phyloP scores from a whole-genome alignment of 2,113 vertebrate species.

The Falco punctatus region DNA sequence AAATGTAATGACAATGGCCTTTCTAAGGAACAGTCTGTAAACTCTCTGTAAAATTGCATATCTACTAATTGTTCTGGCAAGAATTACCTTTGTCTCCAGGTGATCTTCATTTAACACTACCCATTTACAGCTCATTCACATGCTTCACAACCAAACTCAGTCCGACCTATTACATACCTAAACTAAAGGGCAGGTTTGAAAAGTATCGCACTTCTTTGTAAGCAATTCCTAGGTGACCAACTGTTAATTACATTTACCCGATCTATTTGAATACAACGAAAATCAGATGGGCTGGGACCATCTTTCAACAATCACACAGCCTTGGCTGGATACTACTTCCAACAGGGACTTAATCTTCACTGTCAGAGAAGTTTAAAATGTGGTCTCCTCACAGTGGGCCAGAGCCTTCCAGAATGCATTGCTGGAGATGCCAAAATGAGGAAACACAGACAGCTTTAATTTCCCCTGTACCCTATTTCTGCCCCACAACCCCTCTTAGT shows the following conservation, averaged over 20 bases:
- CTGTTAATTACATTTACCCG: background rate
- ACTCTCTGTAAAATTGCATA: background rate
- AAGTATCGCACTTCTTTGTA: background rate
- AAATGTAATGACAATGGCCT: background rate
- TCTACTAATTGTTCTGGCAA: background rate
- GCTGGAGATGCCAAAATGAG: background rate
- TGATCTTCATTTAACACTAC: background rate
- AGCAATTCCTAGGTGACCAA: background rate
- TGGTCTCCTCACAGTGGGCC: background rate
- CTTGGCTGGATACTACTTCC: accelerated
- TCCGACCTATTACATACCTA: background rate
- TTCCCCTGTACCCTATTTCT: background rate
- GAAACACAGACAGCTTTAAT: background rate
- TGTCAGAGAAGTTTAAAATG: background rate
- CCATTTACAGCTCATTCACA: background rate
- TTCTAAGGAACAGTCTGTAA: background rate
- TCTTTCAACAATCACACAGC: background rate
- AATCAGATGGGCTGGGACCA: background rate
- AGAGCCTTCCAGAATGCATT: background rate
- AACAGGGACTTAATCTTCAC: background rate
- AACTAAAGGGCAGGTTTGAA: background rate
- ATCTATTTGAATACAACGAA: background rate
- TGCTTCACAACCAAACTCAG: background rate
- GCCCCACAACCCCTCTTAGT: background rate
- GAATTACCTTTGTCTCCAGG: background rate